Evolutionary conservation across 2,113 vertebrate species (phyloP), one percentile per base, ranked within the genome.

Genomic region (Urocolius indicus): DNA sequence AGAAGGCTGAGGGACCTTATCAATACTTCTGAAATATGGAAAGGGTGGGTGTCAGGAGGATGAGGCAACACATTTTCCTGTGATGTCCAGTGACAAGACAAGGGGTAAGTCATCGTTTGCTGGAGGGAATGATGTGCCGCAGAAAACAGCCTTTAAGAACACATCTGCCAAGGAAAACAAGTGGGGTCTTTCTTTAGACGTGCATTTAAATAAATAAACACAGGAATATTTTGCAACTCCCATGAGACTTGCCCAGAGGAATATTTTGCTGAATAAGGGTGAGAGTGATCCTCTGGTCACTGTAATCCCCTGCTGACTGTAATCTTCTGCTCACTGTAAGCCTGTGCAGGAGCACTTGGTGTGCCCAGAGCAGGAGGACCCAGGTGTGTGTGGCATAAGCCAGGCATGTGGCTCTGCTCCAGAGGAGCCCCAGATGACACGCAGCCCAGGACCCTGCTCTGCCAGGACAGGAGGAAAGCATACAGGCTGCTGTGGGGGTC

Each of bases 171-270:
- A 96, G 91, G 67, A 91, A 94, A 97, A 95, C 93, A 93, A 85
- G 75, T 30, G 71, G 90, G 92, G 92, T 61, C 90, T 94, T 94
- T 95, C 95, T 95, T 96, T 88, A 96, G 92, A 90, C 51, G 2
- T 92, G 90, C 82, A 72, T 96, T 95, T 41, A 32, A 69, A 43
- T 48, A 89, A 95, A 96, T 59, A 96, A 97, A 94, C 94, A 92
- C 83, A 46, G 92, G 94, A 52, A 92, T 94, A 80, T 90, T 88
- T 76, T 54, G 32, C 67, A 43, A 17, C 46, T 94, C 96, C 59
- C 67, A 1, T 34, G n/a, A 75, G 92, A 16, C 32, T 62, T 34
- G 82, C 87, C 77, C 74, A 29, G 87, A 38, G 84, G 16, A 2
- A 10, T 9, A 34, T 66, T 95, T 27, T 93, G 93, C 94, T 96